Evolutionary conservation across 2,113 vertebrate genomes (phyloP).

Genomic region (Alexandromys fortis): DNA sequence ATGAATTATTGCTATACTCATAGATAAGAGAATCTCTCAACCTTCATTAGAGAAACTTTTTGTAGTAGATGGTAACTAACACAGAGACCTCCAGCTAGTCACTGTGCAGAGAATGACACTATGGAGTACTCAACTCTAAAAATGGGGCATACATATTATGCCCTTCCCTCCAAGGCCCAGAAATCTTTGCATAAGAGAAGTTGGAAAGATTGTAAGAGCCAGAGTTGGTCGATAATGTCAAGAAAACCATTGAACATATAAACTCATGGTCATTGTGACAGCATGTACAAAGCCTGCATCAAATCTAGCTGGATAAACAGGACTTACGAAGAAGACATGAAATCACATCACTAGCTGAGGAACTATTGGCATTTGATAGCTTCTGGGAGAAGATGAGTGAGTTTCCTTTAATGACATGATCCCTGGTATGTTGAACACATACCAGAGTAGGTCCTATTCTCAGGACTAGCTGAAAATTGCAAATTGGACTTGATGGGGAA

Average conservation of each 20-base stretch:
- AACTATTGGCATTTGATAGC: background rate
- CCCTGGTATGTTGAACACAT: background rate
- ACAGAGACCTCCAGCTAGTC: background rate
- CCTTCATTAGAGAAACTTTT: background rate
- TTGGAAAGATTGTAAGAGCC: background rate
- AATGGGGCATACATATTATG: background rate
- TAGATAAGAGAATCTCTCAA: background rate
- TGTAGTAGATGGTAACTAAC: background rate
- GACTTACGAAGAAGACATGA: background rate
- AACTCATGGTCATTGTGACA: background rate
- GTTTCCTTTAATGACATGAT: background rate
- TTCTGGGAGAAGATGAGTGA: background rate
- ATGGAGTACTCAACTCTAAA: background rate
- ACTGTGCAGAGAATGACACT: background rate
- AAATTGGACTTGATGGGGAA: background rate
- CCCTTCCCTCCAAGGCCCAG: background rate
- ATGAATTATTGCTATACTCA: background rate
- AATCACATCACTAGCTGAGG: background rate
- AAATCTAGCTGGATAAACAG: background rate
- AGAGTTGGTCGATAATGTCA: background rate
- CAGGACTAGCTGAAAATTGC: background rate
- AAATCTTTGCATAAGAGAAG: background rate
- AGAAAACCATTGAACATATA: background rate
- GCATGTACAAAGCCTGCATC: background rate
- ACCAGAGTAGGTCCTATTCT: background rate